Evolutionary conservation across 2,888 invertebrate species (phyloP), one percentile per base, ranked within the genome.

Genomic region (Cerceris rybyensis): DNA sequence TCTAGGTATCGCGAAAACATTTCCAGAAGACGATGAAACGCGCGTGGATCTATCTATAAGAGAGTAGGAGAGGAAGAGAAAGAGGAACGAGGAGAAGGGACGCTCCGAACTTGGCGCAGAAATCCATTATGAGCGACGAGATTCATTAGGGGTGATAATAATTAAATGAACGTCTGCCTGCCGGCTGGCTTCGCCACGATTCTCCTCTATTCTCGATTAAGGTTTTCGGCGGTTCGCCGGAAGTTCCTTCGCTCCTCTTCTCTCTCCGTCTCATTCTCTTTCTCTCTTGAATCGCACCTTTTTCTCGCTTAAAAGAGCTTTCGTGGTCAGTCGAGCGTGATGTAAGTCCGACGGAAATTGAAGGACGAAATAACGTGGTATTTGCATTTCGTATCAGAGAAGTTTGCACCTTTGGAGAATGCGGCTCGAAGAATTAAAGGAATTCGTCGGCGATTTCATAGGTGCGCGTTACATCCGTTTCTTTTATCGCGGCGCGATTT

Each of bases 111-210:
- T 88, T 87, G 84, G 79, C 81, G 87, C 80, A 87, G 84, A 88
- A 88, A 88, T 88, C 87, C 88, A 88, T 88, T 88, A 87, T 84
- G 82, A 75, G 81, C 79, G 80, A 75, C 59, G 72, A 88, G 88
- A 88, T 88, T 88, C 88, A 88, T 88, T 88, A 88, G 87, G 82
- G 81, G 78, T 65, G 88, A 88, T 88, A 88, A 88, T 88, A 88
- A 88, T 85, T 84, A 88, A 88, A 88, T 81, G 88, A 88, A 88
- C 88, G 88, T 85, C 88, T 80, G 81, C 70, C 68, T 70, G 68
- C 55, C 57, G 67, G 70, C 57, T 58, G 67, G 54, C 42, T 70
- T 72, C 63, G 67, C 75, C 55, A 49, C 73, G 71, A 64, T 58
- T 16, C 63, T 9, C n/a, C 43, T 58, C 49, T 28, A 61, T 75